Conservation (phyloP, 2,797 vertebrate species). For the Onychomys leucogaster region DNA sequence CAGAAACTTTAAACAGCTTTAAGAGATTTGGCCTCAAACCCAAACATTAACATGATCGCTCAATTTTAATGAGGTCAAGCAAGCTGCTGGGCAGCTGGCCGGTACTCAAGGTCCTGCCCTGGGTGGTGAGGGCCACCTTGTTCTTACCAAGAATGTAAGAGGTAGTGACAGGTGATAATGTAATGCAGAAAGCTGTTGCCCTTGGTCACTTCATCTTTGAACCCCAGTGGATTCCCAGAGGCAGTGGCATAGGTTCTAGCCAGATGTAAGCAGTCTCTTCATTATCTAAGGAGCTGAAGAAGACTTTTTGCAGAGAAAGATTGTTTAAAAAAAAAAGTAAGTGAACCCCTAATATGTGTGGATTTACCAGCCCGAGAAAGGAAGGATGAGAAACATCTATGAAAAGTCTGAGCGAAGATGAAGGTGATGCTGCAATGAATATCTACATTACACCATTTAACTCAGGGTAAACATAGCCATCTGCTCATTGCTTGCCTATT, state of each 20-base stretch:
- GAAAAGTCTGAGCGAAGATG: not conserved
- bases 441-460: not conserved
- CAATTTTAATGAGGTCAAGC: conserved; percentile 74
- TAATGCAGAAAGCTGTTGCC: conserved; percentile 55
- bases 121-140: conserved; percentile 15
- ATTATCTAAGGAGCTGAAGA: conserved; percentile 48
- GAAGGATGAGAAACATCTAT: conserved; percentile 58
- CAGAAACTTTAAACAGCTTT: conserved; percentile 73
- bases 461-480: not conserved
- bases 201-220: conserved; percentile 57
- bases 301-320: conserved; percentile 72
- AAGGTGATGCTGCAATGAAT: not conserved
- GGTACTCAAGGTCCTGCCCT: conserved; percentile 64
- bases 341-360: conserved; percentile 82
- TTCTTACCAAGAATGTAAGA: conserved; percentile 59
- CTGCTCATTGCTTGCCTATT: not conserved
- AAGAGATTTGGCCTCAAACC: conserved; percentile 73
- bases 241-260: conserved; percentile 19
- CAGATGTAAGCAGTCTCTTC: conserved; percentile 69
- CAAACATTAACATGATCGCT: conserved; percentile 55
- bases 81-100: conserved; percentile 86
- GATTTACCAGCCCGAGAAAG: conserved; percentile 69
- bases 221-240: conserved; percentile 68
- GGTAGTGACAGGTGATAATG: conserved; percentile 73
- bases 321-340: conserved; percentile 80